Evolutionary conservation across 2,888 invertebrate genomes (phyloP), one percentile per base, ranked within the genome.

Genomic region (Patella ulyssiponensis): DNA sequence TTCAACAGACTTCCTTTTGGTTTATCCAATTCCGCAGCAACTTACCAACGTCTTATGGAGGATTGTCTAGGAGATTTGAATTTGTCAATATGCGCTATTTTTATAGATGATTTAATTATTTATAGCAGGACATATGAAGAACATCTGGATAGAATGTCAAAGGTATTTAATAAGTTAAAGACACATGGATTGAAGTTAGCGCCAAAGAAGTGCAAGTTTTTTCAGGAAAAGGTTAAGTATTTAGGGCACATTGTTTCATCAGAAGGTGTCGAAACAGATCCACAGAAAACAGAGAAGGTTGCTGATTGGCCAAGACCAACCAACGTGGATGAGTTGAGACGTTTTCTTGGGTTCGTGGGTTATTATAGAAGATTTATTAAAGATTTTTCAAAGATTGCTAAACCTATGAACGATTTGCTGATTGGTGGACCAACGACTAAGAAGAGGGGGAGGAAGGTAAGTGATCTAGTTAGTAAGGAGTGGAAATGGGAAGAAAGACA

Each of bases 1-100:
- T n/a, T n/a, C 3, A 80, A 80, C 69, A 54, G 64, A 14, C 74
- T 82, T 77, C 76, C 81, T 17, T 80, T 80, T 69, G 81, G 80
- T 1, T 54, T 78, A 3, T 23, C 71, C 2, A 82, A 82, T 70
- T 23, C 17, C 1, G 20, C 44, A 7, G 2, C 44, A 44, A 7
- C 44, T 44, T 44, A 44, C 44, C 44, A 44, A 7, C 44, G 44
- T 44, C 44, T 44, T 7, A 44, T 44, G 7, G 44, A 44, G 75
- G 75, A n/a, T 79, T 76, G 58, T 73, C 70, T 17, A 27, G 44
- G 44, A 7, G 44, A 44, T 44, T 44, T 44, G 44, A 44, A 44
- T 44, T 44, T 44, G 7, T 44, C 44, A 44, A 7, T 44, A 44
- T 44, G 44, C 44, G 44, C 44, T 7, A 44, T 44, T 44, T 44